These are phyloP conservation scores for Hypocryptadius cinnamomeus DNA, from an alignment of 2,113 vertebrate genomes.

Conservation along the genomic window DNA sequence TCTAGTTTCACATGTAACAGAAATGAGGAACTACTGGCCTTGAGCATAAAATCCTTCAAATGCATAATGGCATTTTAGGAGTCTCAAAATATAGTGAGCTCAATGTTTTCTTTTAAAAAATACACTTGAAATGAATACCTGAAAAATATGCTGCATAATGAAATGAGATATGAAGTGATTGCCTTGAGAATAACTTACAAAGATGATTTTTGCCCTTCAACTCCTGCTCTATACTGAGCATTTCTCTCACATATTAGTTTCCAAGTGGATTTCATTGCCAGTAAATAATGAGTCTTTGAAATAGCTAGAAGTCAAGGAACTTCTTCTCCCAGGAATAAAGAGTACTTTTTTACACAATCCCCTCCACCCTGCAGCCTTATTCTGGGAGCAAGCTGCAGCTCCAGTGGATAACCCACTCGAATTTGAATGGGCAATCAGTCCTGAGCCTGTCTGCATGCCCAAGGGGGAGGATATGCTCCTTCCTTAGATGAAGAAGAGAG, in stretches of 20 bases:
- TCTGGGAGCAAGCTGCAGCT: neutral
- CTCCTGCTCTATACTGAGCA: neutral
- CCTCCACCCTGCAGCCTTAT: neutral
- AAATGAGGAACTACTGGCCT: neutral
- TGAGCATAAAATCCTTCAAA: slow-evolving; percentile 32
- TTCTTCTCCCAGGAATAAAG: neutral
- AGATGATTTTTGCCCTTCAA: slow-evolving; percentile 10
- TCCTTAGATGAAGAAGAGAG: neutral
- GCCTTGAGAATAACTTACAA: slow-evolving; percentile 2
- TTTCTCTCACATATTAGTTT: slow-evolving; percentile 3
- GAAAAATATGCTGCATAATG: slow-evolving; percentile 30
- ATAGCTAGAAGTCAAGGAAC: neutral
- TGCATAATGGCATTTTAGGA: neutral
- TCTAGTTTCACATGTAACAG: slow-evolving; percentile 4
- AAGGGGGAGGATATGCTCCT: neutral
- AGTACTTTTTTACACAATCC: neutral
- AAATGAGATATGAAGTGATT: neutral
- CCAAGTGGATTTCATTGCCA: neutral
- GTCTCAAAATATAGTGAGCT: neutral
- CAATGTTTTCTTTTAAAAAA: slow-evolving; percentile 22
- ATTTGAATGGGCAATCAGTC: neutral
- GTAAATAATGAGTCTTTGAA: slow-evolving; percentile 15
- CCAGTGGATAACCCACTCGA: neutral
- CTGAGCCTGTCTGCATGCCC: neutral
- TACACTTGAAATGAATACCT: neutral